Base-by-base conservation (phyloP, 1,140 invertebrate genomes). In the Drosophila varians region DNA sequence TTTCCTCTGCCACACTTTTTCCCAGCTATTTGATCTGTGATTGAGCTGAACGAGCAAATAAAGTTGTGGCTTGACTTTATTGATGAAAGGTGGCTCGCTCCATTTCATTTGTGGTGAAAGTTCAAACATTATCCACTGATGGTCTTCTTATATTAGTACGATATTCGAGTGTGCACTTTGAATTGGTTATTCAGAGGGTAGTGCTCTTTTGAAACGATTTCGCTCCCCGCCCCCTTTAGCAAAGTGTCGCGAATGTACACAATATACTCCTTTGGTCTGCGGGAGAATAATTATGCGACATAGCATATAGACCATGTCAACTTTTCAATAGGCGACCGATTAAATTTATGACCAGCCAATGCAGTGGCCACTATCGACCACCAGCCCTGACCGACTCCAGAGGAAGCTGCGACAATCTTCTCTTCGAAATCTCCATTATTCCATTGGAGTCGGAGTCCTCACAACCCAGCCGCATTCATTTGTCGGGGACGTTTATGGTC, bases 41-140 rank as follows among this genome's bases (percentile, higher is more conserved):
- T 86, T 84, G 82, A 86, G 80, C 76, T 84, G 76, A 84, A 86
- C 65, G 82, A 80, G 82, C 76, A 87, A 84, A 84, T 87, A 86
- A 86, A 84, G 80, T 84, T 84, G 80, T 73, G 71, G 79, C 72
- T 48, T 23, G 34, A 65, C 26, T 52, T 34, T n/a, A 52, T 51
- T 40, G 58, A 51, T 60, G 54, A 61, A 56, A 66, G 48, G 48
- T 66, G 68, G 47, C 56, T 52, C 36, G 74, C 65, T 57, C 74
- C 77, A 71, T 77, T 38, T 36, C 36, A 40, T 52, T 77, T 45
- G 52, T 23, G 34, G 36, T 25, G 18, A 66, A 52, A 42, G 25
- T 52, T 66, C 43, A 52, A 42, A 14, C 65, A 65, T 28, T 43
- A 60, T 60, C 26, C 52, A 31, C 38, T 66, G 66, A 62, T 36